Evolutionary conservation across 2,888 invertebrate species (phyloP).

Genomic region (Dioctria rufipes): DNA sequence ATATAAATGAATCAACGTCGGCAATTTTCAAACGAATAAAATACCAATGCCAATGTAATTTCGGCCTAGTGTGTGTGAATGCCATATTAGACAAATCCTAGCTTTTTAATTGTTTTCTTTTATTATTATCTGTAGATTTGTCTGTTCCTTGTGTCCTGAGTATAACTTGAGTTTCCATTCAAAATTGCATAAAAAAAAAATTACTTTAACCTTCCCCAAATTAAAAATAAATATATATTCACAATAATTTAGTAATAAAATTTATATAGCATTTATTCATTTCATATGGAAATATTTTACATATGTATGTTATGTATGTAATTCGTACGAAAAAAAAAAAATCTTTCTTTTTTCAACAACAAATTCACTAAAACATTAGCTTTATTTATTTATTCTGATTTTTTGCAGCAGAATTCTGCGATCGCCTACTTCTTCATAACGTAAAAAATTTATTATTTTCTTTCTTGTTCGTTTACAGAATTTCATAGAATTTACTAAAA

Average conservation of each 20-base stretch:
- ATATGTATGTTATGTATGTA: not conserved
- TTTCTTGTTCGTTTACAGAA: not conserved
- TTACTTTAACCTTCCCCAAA: no score
- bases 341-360: not conserved
- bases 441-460: not conserved
- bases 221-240: no score
- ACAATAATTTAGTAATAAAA: constrained; percentile 17
- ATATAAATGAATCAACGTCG: no score
- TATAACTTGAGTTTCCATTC: no score
- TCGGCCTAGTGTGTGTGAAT: no score
- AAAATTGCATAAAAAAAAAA: no score
- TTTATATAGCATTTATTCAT: constrained; percentile 38
- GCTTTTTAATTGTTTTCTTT: no score
- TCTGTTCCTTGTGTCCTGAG: no score
- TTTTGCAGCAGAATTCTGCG: not conserved
- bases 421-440: constrained; percentile 5
- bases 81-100: no score
- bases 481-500: constrained; percentile 50
- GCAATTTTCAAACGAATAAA: no score
- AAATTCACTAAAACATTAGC: not conserved
- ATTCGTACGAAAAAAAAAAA: constrained; percentile 20
- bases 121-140: no score
- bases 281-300: constrained; percentile 32
- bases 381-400: constrained; percentile 8
- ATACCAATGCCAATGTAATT: no score